Base-by-base conservation (phyloP, 1,140 invertebrate genomes). In the Leptinotarsa undecemlineata region DNA sequence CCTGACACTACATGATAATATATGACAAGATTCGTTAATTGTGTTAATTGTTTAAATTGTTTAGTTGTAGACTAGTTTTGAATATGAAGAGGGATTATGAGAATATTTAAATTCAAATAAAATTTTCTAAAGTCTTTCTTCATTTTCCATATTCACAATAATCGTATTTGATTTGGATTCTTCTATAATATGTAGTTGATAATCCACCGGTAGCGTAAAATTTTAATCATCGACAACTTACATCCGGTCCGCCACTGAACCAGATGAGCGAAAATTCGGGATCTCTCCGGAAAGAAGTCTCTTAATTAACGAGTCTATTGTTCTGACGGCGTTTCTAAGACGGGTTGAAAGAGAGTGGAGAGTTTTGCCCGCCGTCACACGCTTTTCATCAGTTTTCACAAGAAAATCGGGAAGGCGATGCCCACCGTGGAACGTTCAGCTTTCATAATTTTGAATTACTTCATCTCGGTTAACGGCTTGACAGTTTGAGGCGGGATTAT, bases 301-400 rank as follows among this genome's bases (percentile, higher is more conserved):
- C 63, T 64, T 64, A 64, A 64, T 64, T 64, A 64, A 64, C 63
- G 63, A 64, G 20, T 64, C 63, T 33, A 64, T 64, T 64, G 63
- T 64, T 64, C 63, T 64, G 63, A 64, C 63, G 20, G 63, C 63
- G 26, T 64, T 64, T 23, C 63, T 20, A 33, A 64, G 26, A 21
- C 63, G 63, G 63, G 63, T 23, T 23, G 20, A 64, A 14, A 64
- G 63, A 57, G 51, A 57, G 51, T 57, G 51, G 51, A 57, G 51
- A 57, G n/a, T 57, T 19, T 19, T 19, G n/a, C 15, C 51, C 51
- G 51, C 15, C 51, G 51, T 57, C 51, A 57, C 51, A 57, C 17
- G 14, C 51, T 19, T 57, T 57, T 57, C 51, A 57, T 57, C 51
- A 57, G 51, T 57, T 57, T 57, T 57, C n/a, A 57, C 15, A 57